Base-by-base conservation (phyloP, 2,797 vertebrate species). In the Mycteria americana region DNA sequence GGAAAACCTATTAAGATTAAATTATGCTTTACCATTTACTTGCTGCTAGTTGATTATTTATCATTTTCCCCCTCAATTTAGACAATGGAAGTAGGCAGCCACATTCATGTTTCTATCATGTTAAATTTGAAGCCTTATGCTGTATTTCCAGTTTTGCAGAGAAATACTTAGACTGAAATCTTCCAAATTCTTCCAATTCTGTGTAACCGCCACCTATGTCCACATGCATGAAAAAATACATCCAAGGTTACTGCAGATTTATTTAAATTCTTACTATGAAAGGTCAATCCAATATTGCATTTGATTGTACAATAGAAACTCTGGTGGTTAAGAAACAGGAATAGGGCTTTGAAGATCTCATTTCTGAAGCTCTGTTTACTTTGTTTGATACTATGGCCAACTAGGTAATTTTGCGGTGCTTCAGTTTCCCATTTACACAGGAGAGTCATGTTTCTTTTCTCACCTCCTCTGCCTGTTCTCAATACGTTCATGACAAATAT, bases 1-100 rank as follows among this genome's bases (percentile, higher is more conserved):
- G 88, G 96, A 96, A 97, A 97, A 96, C 92, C 82, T 69, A 91
- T 85, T 74, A 93, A 92, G 89, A 94, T 88, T 87, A 93, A 95
- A 97, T 95, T 94, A 86, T 10, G 8, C 50, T 97, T 96, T 82
- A 92, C 65, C 57, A 10, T 89, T 90, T 88, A 78, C 79, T 94
- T 89, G 76, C 89, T 92, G 62, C 70, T 87, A 70, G 84, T 90
- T 96, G 96, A 96, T 95, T 95, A 95, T 93, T 96, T 93, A 85
- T 88, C 72, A 87, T 93, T 92, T 95, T 74, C 4, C 31, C 57
- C 59, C 63, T 93, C 84, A 77, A 56, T 67, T 95, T 73, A 81
- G 87, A 90, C 54, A 91, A 87, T 28, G 16, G 81, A 94, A 95
- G 77, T n/a, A 85, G 45, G 63, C 50, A 93, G 86, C 13, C 56